Percentiles rank a stretch among this genome's conserved stretches.
Evolutionary conservation across 2,888 invertebrate genomes (phyloP).

Genomic region (Leucophenga montana): DNA sequence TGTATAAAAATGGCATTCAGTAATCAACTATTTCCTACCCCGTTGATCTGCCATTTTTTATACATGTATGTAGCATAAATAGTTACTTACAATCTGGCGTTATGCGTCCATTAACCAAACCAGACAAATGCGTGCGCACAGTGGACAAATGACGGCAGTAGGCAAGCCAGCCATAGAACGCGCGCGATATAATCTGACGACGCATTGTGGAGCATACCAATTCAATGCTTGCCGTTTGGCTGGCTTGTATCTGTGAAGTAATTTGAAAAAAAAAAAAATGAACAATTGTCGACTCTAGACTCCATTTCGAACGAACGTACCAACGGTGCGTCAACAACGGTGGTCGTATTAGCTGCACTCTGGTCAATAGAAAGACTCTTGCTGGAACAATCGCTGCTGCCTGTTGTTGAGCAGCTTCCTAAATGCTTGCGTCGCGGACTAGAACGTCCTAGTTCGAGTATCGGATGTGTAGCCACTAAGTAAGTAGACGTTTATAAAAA

Average conservation of each 20-base stretch:
- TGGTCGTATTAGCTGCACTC: conserved; percentile 52
- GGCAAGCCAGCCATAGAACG: conserved; percentile 97
- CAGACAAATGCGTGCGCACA: conserved; percentile 92
- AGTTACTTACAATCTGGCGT: conserved; percentile 77
- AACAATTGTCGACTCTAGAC: background rate
- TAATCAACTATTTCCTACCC: no score
- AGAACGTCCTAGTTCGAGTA: conserved; percentile 76
- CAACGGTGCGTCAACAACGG: conserved; percentile 57
- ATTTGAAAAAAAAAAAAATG: background rate
- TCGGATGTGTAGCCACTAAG: conserved; percentile 81
- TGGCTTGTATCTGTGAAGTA: conserved; percentile 51
- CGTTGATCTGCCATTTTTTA: no score
- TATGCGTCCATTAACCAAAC: conserved; percentile 85
- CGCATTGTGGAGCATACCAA: conserved; percentile 95
- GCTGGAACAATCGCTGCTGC: conserved; percentile 79
- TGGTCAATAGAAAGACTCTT: conserved; percentile 74
- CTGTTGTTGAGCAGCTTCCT: conserved; percentile 79
- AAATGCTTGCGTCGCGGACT: conserved; percentile 74
- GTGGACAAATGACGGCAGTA: conserved; percentile 94
- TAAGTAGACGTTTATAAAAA: background rate
- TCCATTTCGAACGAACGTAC: conserved; percentile 34
- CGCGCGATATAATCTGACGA: conserved; percentile 93
- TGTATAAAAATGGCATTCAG: no score
- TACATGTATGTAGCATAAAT: no score
- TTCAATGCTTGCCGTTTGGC: conserved; percentile 78